Evolutionary conservation across 2,888 invertebrate genomes (phyloP).

Genomic region (Limnephilus lunatus): DNA sequence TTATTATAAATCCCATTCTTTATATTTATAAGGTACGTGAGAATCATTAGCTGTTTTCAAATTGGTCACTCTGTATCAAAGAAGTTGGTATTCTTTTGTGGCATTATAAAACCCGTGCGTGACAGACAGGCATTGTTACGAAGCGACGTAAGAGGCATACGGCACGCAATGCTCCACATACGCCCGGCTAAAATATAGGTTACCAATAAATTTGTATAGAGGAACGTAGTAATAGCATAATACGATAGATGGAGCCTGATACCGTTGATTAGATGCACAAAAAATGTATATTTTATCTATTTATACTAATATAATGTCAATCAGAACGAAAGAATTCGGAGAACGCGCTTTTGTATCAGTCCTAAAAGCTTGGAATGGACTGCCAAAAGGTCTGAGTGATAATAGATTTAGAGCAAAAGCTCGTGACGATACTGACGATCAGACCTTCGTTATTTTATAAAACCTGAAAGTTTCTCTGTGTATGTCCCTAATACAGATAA

Average conservation of each 20-base stretch:
- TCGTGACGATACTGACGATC: too few species aligned
- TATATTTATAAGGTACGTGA: neutral
- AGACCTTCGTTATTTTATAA: too few species aligned
- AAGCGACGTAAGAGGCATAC: neutral
- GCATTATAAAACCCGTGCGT: neutral
- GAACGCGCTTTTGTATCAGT: too few species aligned
- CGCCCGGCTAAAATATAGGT: neutral
- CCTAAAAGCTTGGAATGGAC: too few species aligned
- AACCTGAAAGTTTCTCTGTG: too few species aligned
- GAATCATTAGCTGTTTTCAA: neutral
- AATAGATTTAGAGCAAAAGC: too few species aligned
- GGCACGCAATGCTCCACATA: constrained; percentile 18
- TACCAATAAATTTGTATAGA: constrained; percentile 3
- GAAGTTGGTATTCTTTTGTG: constrained; percentile 2
- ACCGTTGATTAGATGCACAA: neutral
- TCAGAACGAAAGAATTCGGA: too few species aligned
- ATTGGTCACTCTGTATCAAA: neutral
- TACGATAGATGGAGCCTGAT: neutral
- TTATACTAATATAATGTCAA: too few species aligned
- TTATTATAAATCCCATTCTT: neutral
- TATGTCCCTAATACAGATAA: too few species aligned
- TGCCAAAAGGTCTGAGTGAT: too few species aligned
- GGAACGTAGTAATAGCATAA: neutral
- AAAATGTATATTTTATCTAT: too few species aligned
- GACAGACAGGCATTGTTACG: constrained; percentile 11